A percentile compares a stretch with the other conserved stretches of the same genome.
Conservation (phyloP, 2,113 vertebrate species). For the Gadus chalcogrammus region DNA sequence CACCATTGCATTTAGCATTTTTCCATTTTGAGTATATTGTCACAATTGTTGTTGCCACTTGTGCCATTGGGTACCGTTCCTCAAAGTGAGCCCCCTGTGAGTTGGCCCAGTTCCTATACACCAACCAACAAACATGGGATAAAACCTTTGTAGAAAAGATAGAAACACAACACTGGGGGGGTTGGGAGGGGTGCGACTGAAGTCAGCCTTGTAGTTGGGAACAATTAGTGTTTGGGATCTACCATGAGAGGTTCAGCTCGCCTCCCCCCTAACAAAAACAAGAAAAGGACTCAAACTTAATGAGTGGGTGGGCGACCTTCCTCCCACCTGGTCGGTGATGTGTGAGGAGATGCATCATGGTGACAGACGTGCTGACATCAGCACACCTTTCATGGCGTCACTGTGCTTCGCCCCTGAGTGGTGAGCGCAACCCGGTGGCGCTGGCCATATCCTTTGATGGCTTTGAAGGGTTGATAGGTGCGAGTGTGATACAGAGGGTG, state of each 20-base stretch:
- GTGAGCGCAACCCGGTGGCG: constrained; percentile 29
- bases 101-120: no score
- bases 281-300: not conserved
- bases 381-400: constrained; percentile 41
- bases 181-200: no score
- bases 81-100: no score
- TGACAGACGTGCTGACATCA: constrained; percentile 32
- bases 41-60: no score
- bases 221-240: not conserved
- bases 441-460: constrained; percentile 38
- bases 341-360: not conserved
- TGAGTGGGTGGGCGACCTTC: not conserved
- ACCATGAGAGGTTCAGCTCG: not conserved
- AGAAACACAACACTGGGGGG: no score
- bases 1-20: no score
- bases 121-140: no score
- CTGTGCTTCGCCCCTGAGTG: constrained; percentile 13
- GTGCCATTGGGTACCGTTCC: not conserved
- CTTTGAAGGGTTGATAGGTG: constrained; percentile 1
- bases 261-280: not conserved
- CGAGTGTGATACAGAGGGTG: not conserved
- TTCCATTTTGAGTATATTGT: no score
- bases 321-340: not conserved
- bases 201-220: not conserved
- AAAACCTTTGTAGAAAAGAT: no score